phyloP scores from a whole-genome alignment of 2,888 invertebrate genomes.

The Creontiades dilutus region DNA sequence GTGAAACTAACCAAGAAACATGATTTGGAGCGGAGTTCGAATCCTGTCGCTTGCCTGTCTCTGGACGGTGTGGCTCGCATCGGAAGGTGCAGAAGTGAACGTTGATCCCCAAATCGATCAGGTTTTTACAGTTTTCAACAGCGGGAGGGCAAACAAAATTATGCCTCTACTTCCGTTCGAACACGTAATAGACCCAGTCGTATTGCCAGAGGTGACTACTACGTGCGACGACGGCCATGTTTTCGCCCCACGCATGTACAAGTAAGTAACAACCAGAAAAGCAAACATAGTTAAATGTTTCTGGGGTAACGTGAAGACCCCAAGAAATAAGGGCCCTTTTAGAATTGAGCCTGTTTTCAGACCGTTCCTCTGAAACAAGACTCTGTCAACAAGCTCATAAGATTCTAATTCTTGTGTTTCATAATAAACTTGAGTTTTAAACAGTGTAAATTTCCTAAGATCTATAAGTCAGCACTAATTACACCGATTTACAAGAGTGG shows the following conservation, averaged over 20 bases:
- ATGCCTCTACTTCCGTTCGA: constrained; percentile 40
- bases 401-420: no score
- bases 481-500: no score
- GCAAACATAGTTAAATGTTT: no score
- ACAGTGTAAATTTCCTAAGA: no score
- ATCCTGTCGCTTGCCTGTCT: not conserved
- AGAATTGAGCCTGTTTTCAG: no score
- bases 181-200: not conserved
- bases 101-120: constrained; percentile 34
- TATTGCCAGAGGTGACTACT: constrained; percentile 1
- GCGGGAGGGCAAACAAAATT: not conserved
- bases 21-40: not conserved
- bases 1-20: not conserved
- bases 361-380: no score
- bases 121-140: not conserved
- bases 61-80: not conserved
- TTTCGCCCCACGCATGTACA: constrained; percentile 21
- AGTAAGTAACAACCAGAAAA: not conserved
- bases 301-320: no score
- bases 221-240: constrained; percentile 17
- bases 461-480: no score
- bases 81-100: not conserved
- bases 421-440: no score
- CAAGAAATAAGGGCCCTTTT: no score
- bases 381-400: no score